Evolutionary conservation across 2,888 invertebrate genomes (phyloP).

Genomic region (Chrysomela aeneicollis): DNA sequence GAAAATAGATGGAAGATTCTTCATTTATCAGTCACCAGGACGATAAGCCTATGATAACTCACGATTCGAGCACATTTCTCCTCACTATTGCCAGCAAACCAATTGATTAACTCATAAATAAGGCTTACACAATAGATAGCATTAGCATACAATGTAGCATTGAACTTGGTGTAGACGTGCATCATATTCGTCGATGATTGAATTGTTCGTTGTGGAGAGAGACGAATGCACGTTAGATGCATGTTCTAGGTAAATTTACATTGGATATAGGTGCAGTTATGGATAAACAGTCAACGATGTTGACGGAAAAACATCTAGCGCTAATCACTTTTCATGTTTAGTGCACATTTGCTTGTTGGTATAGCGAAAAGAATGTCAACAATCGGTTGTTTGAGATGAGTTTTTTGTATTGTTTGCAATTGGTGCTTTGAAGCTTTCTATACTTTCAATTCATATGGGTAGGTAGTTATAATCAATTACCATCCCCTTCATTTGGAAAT

Average conservation of each 20-base stretch:
- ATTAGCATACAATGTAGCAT: slow-evolving; percentile 37
- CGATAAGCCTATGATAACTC: slow-evolving; percentile 13
- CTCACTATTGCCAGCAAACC: slow-evolving; percentile 22
- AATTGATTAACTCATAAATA: slow-evolving; percentile 32
- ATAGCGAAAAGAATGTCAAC: too few species aligned
- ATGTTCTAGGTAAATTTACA: slow-evolving; percentile 17
- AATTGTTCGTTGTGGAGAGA: slow-evolving; percentile 9
- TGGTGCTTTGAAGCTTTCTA: too few species aligned
- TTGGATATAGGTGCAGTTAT: slow-evolving; percentile 19
- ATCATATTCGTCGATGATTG: slow-evolving; percentile 24
- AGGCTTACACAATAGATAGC: slow-evolving; percentile 23
- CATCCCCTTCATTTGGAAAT: too few species aligned
- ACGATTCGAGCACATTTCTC: slow-evolving; percentile 11
- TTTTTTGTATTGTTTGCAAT: too few species aligned
- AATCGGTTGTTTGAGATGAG: too few species aligned
- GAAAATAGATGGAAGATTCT: background rate
- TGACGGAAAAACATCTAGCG: background rate
- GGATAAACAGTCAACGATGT: slow-evolving; percentile 8
- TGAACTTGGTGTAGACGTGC: slow-evolving; percentile 31
- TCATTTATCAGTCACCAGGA: background rate
- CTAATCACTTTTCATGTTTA: background rate
- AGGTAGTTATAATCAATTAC: too few species aligned
- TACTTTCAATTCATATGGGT: too few species aligned
- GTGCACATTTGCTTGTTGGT: too few species aligned
- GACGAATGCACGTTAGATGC: background rate